Base-by-base conservation (phyloP, 2,888 invertebrate genomes). In the Taphrorychus bicolor region DNA sequence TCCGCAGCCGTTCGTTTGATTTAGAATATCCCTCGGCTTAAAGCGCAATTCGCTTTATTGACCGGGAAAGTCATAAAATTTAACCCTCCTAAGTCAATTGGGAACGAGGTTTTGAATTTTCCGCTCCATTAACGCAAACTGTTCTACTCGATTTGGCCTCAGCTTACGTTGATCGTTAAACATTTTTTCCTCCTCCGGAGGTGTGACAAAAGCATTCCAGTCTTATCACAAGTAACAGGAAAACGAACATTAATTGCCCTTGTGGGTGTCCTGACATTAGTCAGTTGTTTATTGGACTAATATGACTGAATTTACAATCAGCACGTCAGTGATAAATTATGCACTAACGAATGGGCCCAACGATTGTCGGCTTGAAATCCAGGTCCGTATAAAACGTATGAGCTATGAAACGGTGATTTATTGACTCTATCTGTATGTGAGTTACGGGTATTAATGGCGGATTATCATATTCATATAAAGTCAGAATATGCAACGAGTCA, bases 81-180 rank as follows among this genome's bases (percentile, higher is more conserved):
- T 45, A 45, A 45, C 45, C 17, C 45, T n/a, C 16, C 17, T 45
- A 45, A 45, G 45, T 45, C 45, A 45, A 45, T 16, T 17, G 45
- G 45, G 14, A 45, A 45, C 14, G 45, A 16, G 45, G 45, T 45
- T 45, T 45, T 45, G 17, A 45, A 17, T 17, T 45, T 45, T 45
- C 45, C 7, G 7, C 45, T 45, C 45, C 45, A 45, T 45, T 45
- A 45, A 45, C 17, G 45, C 11, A 14, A 45, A 45, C 45, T 45
- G 3, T 45, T 45, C 17, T 5, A 17, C 45, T 45, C 32, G 9
- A 32, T 32, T 32, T 32, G 32, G 32, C 32, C n/a, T 32, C 11
- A 32, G 32, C 32, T 32, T 32, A 32, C 11, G 32, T 32, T 1
- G 9, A 32, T 2, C 32, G 1, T 11, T 32, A 11, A 32, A 11